Evolutionary conservation across 2,888 invertebrate genomes (phyloP), one percentile per base, ranked within the genome.

Genomic region (Melinaea marsaeus): DNA sequence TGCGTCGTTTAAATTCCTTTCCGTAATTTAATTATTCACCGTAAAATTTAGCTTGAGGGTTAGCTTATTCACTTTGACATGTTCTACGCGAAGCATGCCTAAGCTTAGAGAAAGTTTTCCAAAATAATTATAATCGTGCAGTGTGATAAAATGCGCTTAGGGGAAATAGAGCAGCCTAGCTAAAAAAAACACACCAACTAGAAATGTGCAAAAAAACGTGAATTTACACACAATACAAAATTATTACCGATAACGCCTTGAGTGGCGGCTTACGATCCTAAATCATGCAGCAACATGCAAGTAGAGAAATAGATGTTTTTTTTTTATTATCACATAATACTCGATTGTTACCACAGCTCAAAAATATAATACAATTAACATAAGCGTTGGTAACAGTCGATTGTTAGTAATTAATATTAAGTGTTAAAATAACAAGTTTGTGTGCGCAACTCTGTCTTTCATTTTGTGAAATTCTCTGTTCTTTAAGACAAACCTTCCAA

Each of bases 401-500:
- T 66, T 66, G 79, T 74, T 72, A 73, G 72, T 74, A 65, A 69
- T 71, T 67, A 68, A 68, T 72, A 65, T 62, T 71, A 72, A 78
- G 80, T 86, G 84, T 78, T 66, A 67, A 77, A 75, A 74, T 66
- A 75, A 76, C 68, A 79, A 76, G 76, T 68, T 79, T 80, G 78
- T 79, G 87, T 87, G 87, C 84, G 79, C 72, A 86, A 86, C 83
- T 81, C 84, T 85, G 77, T 84, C 79, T 80, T 77, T 83, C 79
- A 78, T 81, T 73, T 79, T 81, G 83, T 86, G 84, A 81, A 79
- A 86, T 81, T 83, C 85, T 86, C 84, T 81, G 77, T 75, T 76
- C 72, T 81, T 78, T 81, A 79, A 78, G 85, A 93, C 93, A 92
- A 92, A 93, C 93, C 93, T 93, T 93, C 92, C 92, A 92, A 82